These are phyloP conservation scores for Probaryconus sp. DNA, from an alignment of 1,140 invertebrate genomes.

Conservation along the genomic window DNA sequence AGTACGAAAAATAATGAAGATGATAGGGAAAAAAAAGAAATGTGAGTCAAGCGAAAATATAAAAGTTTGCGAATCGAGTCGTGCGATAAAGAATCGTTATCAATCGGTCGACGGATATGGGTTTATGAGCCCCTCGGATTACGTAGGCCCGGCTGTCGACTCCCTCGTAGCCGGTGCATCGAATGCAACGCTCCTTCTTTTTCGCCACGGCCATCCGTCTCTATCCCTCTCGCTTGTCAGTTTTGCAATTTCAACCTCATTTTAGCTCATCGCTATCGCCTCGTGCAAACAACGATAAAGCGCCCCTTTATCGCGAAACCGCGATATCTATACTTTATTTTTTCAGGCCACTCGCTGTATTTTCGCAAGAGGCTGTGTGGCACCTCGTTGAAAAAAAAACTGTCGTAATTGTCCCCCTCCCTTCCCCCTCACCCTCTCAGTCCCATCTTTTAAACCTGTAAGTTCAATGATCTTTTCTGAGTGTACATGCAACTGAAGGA, in stretches of 20 bases:
- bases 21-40: no score
- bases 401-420: conserved; percentile 51
- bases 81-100: conserved; percentile 69
- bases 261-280: conserved; percentile 73
- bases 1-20: no score
- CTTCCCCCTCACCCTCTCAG: neutral
- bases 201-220: conserved; percentile 15
- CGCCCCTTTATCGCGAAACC: conserved; percentile 68
- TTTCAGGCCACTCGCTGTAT: conserved; percentile 73
- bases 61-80: conserved; percentile 61
- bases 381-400: conserved; percentile 59
- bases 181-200: conserved; percentile 16
- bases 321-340: conserved; percentile 73
- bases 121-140: conserved; percentile 73
- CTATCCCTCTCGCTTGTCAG: conserved; percentile 29
- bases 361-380: conserved; percentile 72
- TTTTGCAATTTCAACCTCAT: conserved; percentile 77
- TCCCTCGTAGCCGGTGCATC: conserved; percentile 31
- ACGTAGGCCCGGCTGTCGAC: conserved; percentile 53
- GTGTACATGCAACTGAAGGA: neutral
- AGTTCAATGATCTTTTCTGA: conserved; percentile 27
- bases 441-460: neutral
- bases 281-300: conserved; percentile 73
- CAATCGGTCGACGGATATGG: conserved; percentile 72
- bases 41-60: no score